Evolutionary conservation across 2,888 invertebrate species (phyloP).

Genomic region (Heliconius hortense): DNA sequence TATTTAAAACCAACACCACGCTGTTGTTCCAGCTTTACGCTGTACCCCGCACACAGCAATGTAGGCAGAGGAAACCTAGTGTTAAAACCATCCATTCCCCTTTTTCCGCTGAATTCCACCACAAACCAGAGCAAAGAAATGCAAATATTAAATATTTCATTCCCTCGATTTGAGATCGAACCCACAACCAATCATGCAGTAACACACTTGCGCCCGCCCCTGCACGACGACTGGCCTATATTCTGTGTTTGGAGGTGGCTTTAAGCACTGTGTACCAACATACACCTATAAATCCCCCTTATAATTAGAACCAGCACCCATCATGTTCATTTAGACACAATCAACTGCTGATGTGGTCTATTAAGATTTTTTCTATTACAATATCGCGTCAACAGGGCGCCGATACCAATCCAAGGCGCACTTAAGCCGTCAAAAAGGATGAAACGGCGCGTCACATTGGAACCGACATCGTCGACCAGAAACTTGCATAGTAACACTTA

Average conservation of each 20-base stretch:
- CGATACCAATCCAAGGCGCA: constrained; percentile 61
- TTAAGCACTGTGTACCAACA: not conserved
- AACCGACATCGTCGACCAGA: constrained; percentile 51
- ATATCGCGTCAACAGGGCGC: constrained; percentile 45
- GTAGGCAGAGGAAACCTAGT: not conserved
- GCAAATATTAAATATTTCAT: not conserved
- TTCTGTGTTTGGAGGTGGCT: no score
- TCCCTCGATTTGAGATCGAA: not conserved
- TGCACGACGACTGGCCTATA: not conserved
- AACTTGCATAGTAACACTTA: constrained; percentile 37
- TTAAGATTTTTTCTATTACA: constrained; percentile 38
- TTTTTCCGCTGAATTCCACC: not conserved
- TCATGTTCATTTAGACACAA: not conserved
- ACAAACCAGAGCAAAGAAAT: not conserved
- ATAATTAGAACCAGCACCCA: not conserved
- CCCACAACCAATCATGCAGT: not conserved
- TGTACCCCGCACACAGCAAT: not conserved
- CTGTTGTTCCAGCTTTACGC: not conserved
- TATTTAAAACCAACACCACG: no score
- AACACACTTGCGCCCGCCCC: not conserved
- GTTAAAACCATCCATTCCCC: not conserved
- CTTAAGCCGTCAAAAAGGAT: constrained; percentile 68
- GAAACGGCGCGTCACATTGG: constrained; percentile 63
- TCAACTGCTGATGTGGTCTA: not conserved
- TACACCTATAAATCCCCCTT: not conserved